Conservation (phyloP, 2,888 invertebrate species). For the Electrophaes corylata region DNA sequence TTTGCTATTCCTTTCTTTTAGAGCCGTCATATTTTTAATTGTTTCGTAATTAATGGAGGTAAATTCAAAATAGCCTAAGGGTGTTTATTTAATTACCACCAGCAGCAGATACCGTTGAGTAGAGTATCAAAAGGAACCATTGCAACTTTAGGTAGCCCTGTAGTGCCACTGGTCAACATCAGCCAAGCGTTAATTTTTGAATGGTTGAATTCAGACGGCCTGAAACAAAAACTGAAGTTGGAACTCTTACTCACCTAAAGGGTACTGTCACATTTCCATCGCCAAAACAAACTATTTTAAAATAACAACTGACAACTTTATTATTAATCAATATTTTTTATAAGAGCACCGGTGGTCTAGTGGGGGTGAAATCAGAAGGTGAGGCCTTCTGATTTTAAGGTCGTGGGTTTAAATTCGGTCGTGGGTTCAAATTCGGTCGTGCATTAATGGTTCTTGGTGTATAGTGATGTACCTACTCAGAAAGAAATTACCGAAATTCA, state of each 20-base stretch:
- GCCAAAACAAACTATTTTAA: neutral
- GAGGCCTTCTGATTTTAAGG: too few relatives aligned
- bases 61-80: neutral
- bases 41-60: neutral
- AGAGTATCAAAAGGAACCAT: conserved; percentile 52
- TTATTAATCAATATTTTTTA: too few relatives aligned
- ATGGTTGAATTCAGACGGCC: conserved; percentile 55
- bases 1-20: neutral
- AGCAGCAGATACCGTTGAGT: conserved; percentile 46
- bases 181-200: conserved; percentile 53
- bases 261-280: neutral
- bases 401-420: too few relatives aligned
- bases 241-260: too few relatives aligned
- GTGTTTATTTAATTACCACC: conserved; percentile 54
- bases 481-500: too few relatives aligned
- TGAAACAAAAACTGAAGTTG: conserved; percentile 42
- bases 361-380: too few relatives aligned
- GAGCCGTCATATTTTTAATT: neutral
- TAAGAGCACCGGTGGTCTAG: too few relatives aligned
- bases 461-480: too few relatives aligned
- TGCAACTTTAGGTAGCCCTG: conserved; percentile 57
- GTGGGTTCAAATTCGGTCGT: too few relatives aligned
- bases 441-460: too few relatives aligned
- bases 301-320: too few relatives aligned
- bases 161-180: conserved; percentile 62